phyloP scores from a whole-genome alignment of 2,113 vertebrate genomes.

The Cyphomyrus discorhynchus region DNA sequence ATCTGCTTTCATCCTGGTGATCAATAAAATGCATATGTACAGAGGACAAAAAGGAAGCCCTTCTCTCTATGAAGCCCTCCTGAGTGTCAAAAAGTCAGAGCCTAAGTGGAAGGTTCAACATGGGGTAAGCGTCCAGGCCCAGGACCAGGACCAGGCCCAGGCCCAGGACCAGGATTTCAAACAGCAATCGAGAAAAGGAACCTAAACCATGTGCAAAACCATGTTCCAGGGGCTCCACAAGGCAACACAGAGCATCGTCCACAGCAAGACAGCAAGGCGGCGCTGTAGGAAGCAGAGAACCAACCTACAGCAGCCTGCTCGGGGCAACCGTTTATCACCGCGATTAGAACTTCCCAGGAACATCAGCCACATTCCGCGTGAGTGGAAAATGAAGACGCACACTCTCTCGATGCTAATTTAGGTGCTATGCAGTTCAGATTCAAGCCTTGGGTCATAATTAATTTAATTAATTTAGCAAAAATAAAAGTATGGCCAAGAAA shows the following conservation, averaged over 20 bases:
- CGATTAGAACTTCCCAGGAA: constrained; percentile 32
- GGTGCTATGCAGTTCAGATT: constrained; percentile 18
- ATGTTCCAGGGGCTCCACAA: constrained; percentile 43
- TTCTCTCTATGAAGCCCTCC: background rate
- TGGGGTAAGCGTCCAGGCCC: constrained; percentile 27
- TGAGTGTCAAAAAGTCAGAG: background rate
- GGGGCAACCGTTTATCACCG: constrained; percentile 54
- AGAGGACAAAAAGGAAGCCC: background rate
- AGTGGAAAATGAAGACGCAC: constrained; percentile 27
- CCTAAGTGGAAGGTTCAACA: constrained; percentile 21
- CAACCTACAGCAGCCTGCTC: constrained; percentile 57
- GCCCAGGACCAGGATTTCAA: constrained; percentile 48
- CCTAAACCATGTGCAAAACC: constrained; percentile 45
- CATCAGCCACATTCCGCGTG: constrained; percentile 20
- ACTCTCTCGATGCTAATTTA: constrained; percentile 34
- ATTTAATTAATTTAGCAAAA: constrained; percentile 17
- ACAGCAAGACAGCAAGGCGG: constrained; percentile 47
- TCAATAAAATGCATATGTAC: constrained; percentile 12
- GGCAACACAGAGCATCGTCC: constrained; percentile 60
- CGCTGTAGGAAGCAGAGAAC: constrained; percentile 54
- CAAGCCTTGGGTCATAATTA: constrained; percentile 44
- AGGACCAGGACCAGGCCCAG: constrained; percentile 36
- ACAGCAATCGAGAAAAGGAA: constrained; percentile 47
- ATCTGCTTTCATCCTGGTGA: constrained; percentile 16
- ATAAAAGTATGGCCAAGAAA: constrained; percentile 34